Base-by-base conservation (phyloP, 37 sponge, comb jelly and placozoan species). In the Ephydatia muelleri region DNA sequence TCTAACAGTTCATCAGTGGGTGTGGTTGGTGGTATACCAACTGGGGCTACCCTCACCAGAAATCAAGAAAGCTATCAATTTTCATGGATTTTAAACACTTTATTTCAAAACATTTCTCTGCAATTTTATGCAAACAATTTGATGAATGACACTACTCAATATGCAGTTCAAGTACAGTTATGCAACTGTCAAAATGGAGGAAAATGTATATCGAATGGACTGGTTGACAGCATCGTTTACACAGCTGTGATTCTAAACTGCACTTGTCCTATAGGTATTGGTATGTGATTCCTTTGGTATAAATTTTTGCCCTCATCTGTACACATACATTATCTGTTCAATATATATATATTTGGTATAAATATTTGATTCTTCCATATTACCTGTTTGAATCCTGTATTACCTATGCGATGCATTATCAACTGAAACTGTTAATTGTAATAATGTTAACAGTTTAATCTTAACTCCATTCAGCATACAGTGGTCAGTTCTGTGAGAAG, bases 161-260 rank as follows among this genome's bases (percentile, higher is more conserved):
- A 81, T 21, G 35, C 27, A 28, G 83, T 83, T 3, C 65, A 38
- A 8, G 65, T 91, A 22, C 48, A 83, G 36, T 38, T 91, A 25
- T 91, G 91, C 57, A 68, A 72, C n/a, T 91, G 91, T 78, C 37
- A 79, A 67, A 91, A 86, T 77, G 75, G 75, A 33, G 90, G 90
- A 19, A 79, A 73, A 36, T 91, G 91, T 47, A 89, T 82, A 47
- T 37, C 75, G 28, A 57, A 89, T 49, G 90, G 90, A 69, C 12
- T 89, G 3, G 37, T 84, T 28, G 49, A 48, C 68, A 72, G 6
- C 16, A 70, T 57, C 2, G 73, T 36, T 3, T 68, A 76, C 37
- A 30, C 38, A 9, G 36, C 80, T 16, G 16, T 89, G 11, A 65
- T 78, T 1, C 25, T 89, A 31, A 84, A 81, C 81, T 89, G 90